phyloP scores from a whole-genome alignment of 2,888 invertebrate species.

The Nomada hirtipes region DNA sequence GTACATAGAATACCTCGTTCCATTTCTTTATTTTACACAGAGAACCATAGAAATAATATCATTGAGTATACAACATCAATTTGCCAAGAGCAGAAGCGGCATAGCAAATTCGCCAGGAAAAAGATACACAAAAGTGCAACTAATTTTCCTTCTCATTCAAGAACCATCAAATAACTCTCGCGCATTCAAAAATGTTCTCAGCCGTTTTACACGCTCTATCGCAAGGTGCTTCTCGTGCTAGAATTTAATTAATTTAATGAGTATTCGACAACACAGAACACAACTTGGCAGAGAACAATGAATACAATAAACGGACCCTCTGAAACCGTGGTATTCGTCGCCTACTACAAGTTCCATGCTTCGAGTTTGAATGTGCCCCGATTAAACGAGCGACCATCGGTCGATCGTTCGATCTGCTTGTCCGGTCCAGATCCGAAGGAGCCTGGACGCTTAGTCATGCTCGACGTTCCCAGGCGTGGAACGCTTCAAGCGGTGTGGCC shows the following conservation, averaged over 20 bases:
- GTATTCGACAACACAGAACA: background rate
- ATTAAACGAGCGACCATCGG: slow-evolving; percentile 65
- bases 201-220: no score
- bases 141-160: no score
- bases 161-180: no score
- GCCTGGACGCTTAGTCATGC: slow-evolving; percentile 75
- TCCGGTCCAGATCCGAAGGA: slow-evolving; percentile 67
- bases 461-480: slow-evolving; percentile 74
- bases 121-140: no score
- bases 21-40: no score
- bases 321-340: slow-evolving; percentile 48
- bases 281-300: slow-evolving; percentile 10
- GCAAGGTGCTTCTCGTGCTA: no score
- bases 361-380: slow-evolving; percentile 60
- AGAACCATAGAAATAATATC: no score
- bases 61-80: no score
- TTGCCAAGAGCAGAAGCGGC: no score
- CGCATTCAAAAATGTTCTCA: no score
- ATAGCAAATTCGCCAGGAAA: no score
- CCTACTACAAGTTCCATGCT: slow-evolving; percentile 38
- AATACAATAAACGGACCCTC: slow-evolving; percentile 35
- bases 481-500: slow-evolving; percentile 60
- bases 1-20: no score
- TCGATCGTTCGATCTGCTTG: slow-evolving; percentile 69
- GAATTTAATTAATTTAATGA: slow-evolving; percentile 21